Conservation (phyloP, 2,113 vertebrate species). For the Motacilla tschutschensis region DNA sequence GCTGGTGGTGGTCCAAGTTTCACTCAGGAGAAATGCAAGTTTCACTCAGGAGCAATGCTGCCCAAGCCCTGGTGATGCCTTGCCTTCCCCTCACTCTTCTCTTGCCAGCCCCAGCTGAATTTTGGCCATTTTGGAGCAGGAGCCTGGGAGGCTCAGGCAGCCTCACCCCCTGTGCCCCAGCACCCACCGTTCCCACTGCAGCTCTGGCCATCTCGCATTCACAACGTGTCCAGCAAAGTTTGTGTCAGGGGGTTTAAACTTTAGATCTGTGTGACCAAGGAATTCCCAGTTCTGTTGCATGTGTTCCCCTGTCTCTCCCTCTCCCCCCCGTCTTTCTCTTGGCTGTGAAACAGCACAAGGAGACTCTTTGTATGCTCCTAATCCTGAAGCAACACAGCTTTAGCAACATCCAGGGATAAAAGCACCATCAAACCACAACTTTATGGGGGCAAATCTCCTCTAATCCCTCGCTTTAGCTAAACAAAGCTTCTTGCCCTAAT, state of each 20-base stretch:
- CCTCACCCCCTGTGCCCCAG: not conserved
- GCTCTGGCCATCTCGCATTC: constrained; percentile 62
- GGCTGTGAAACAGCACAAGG: constrained; percentile 90
- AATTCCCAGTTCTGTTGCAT: constrained; percentile 67
- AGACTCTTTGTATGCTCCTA: constrained; percentile 91
- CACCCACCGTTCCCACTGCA: constrained; percentile 32
- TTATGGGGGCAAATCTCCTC: constrained; percentile 96
- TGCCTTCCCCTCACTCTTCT: not conserved
- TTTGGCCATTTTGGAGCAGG: not conserved
- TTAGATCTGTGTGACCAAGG: constrained; percentile 71
- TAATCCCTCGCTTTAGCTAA: constrained; percentile 98
- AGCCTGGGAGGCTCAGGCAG: not conserved
- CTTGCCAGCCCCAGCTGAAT: not conserved
- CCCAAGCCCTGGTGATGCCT: not conserved
- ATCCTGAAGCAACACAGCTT: constrained; percentile 95
- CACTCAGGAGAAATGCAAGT: not conserved
- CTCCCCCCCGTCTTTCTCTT: constrained; percentile 78
- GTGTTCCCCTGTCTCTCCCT: constrained; percentile 76
- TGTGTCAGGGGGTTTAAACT: constrained; percentile 75
- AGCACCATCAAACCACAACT: constrained; percentile 97
- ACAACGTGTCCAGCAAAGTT: constrained; percentile 67
- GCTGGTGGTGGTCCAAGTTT: not conserved
- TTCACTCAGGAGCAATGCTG: not conserved
- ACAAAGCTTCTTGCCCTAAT: constrained; percentile 92
- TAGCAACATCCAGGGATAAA: constrained; percentile 96